These are phyloP conservation scores for Phrynocephalus forsythii DNA, from an alignment of 2,797 vertebrate species.

Conservation along the genomic window DNA sequence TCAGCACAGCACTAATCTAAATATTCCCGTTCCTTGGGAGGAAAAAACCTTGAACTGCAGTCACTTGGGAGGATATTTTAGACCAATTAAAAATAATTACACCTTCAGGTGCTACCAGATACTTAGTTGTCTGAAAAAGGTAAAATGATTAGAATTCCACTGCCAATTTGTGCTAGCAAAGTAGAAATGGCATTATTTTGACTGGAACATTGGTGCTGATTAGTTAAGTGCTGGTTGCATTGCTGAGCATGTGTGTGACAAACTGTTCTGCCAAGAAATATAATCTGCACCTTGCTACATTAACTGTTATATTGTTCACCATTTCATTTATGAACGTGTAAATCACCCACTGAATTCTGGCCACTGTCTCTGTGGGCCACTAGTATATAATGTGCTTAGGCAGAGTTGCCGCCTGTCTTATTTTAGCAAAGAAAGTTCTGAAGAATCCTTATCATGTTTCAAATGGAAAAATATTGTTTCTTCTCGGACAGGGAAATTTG, in stretches of 20 bases:
- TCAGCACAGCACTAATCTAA: no score
- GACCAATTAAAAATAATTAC: background rate
- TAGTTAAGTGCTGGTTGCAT: no score
- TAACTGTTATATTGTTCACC: background rate
- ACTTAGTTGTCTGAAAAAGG: background rate
- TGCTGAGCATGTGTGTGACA: no score
- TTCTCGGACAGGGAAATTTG: slow-evolving; percentile 10
- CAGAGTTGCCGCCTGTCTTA: background rate
- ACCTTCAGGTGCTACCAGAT: background rate
- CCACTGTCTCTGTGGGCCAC: background rate
- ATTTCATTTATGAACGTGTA: no score
- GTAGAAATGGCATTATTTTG: no score
- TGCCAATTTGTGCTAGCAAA: no score
- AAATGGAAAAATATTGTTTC: background rate
- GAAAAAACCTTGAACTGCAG: background rate
- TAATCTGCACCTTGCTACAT: no score
- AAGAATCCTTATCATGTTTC: slow-evolving; percentile 1
- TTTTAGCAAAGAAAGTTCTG: background rate
- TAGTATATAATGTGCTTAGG: background rate
- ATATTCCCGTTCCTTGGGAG: background rate
- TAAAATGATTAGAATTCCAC: background rate
- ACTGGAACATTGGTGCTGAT: no score
- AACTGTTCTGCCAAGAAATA: no score
- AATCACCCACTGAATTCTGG: no score
- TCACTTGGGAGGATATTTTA: background rate